Percentiles rank a stretch among this genome's conserved stretches.
Conservation (phyloP, 2,113 vertebrate genomes). For the Phrynosoma blainvillii region DNA sequence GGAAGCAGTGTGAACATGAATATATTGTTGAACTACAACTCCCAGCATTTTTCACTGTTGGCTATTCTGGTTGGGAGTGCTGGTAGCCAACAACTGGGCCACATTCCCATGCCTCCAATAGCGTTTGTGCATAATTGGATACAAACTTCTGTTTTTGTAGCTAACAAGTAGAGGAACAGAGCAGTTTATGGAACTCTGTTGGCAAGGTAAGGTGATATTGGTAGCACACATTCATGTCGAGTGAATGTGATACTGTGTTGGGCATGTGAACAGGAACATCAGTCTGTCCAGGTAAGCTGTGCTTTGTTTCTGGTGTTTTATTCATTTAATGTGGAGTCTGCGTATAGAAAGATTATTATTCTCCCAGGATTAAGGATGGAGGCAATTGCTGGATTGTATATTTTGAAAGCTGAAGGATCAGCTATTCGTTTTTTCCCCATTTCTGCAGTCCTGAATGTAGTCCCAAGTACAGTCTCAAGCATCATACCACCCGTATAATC, state of each 20-base stretch:
- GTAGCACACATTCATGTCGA: constrained; percentile 5
- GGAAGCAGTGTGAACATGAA: not conserved
- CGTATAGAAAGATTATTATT: not conserved
- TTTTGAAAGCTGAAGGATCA: not conserved
- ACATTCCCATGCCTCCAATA: not conserved
- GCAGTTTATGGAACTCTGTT: constrained; percentile 14
- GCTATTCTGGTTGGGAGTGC: too few relatives aligned
- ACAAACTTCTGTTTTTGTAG: not conserved
- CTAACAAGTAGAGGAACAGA: not conserved
- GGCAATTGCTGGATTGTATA: not conserved
- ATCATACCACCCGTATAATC: too few relatives aligned
- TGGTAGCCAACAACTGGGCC: too few relatives aligned
- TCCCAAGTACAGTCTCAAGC: too few relatives aligned
- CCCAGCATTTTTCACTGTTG: too few relatives aligned
- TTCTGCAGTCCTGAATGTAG: not conserved
- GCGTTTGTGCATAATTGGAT: not conserved
- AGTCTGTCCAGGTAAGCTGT: not conserved
- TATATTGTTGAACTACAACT: too few relatives aligned
- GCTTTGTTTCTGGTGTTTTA: not conserved
- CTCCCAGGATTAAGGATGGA: not conserved
- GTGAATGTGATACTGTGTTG: not conserved
- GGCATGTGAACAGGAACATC: not conserved
- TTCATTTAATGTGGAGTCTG: not conserved
- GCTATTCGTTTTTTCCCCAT: not conserved
- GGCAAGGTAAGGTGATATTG: constrained; percentile 33